phyloP scores from a whole-genome alignment of 2,797 vertebrate species.

The Anguilla pacifica region DNA sequence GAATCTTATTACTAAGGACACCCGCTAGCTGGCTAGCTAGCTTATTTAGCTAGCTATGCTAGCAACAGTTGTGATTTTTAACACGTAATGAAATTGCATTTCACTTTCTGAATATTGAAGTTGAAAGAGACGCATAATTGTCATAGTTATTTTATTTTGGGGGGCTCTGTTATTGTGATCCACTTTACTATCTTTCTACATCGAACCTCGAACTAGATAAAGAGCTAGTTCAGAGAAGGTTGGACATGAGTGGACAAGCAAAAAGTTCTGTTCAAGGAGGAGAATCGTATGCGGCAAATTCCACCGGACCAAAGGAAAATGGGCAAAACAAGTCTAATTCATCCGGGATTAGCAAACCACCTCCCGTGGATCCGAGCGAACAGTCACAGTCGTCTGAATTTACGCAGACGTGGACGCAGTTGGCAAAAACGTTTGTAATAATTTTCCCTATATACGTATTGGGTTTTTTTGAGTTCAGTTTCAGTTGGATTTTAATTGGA shows the following conservation, averaged over 20 bases:
- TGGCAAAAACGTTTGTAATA: conserved; percentile 87
- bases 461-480: conserved; percentile 93
- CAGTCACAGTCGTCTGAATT: conserved; percentile 69
- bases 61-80: neutral
- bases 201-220: conserved; percentile 2
- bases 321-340: conserved; percentile 52
- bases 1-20: conserved; percentile 23
- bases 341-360: conserved; percentile 48
- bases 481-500: conserved; percentile 92
- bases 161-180: neutral
- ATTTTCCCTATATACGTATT: conserved; percentile 92
- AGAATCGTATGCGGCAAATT: conserved; percentile 48
- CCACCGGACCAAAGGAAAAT: conserved; percentile 59
- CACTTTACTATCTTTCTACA: neutral
- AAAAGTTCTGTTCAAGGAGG: conserved; percentile 64
- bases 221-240: neutral
- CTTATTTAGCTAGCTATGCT: neutral
- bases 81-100: neutral
- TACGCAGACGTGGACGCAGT: conserved; percentile 80
- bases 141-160: neutral
- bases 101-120: neutral
- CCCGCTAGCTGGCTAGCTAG: conserved; percentile 22
- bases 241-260: conserved; percentile 62
- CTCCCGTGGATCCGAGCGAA: conserved; percentile 46
- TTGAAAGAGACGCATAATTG: neutral